Conservation (phyloP, 2,888 invertebrate genomes). For the Luperina testacea region DNA sequence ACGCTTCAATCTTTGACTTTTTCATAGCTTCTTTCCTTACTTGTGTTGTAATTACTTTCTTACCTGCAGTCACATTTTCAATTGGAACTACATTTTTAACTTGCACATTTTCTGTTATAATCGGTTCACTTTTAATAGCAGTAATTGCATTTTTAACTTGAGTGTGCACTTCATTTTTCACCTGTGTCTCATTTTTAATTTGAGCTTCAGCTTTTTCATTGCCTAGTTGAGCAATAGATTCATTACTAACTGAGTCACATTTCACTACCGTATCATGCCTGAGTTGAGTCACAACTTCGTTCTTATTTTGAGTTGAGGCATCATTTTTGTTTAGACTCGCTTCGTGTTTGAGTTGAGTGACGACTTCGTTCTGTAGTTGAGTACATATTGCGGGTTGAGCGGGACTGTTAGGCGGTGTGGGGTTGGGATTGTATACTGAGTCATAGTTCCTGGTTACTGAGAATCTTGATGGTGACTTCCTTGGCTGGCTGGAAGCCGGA, state of each 20-base stretch:
- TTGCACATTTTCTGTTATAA: not conserved
- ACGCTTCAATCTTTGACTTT: constrained; percentile 35
- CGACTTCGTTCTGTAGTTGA: constrained; percentile 53
- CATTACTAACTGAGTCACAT: constrained; percentile 7
- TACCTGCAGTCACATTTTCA: not conserved
- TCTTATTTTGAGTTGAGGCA: constrained; percentile 29
- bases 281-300: constrained; percentile 31
- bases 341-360: constrained; percentile 49
- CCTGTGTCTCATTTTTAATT: constrained; percentile 12
- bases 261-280: constrained; percentile 13
- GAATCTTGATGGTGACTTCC: constrained; percentile 84
- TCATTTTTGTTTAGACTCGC: constrained; percentile 24
- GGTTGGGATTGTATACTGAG: constrained; percentile 74
- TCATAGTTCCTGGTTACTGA: constrained; percentile 87
- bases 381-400: constrained; percentile 51
- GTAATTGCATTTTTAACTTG: constrained; percentile 17
- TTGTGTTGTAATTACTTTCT: constrained; percentile 37
- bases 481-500: constrained; percentile 90
- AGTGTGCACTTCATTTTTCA: constrained; percentile 13
- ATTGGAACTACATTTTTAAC: not conserved
- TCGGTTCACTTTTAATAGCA: constrained; percentile 35
- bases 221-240: constrained; percentile 4
- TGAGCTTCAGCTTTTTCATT: constrained; percentile 22
- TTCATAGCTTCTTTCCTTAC: constrained; percentile 27
- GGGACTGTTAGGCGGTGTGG: constrained; percentile 65